A percentile compares a stretch with the other conserved stretches of the same genome.
Conservation (phyloP, 1,140 invertebrate genomes). For the Pseudomyrmex flavicornis region DNA sequence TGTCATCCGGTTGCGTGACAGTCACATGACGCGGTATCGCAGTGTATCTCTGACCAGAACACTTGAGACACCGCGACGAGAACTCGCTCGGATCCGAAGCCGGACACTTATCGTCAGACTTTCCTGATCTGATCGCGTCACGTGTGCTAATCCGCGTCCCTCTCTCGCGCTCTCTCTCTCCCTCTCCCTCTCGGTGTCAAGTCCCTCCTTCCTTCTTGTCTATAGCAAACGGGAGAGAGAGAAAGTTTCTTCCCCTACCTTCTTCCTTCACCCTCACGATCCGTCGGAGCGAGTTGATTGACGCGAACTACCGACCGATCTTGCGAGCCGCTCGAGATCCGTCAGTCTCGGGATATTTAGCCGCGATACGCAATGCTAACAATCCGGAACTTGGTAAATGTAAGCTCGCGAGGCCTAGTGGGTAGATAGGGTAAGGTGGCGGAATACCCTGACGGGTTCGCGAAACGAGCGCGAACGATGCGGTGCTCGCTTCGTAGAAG, state of each 20-base stretch:
- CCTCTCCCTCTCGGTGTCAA: constrained; percentile 53
- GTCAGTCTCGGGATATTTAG: not conserved
- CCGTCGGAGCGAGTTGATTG: constrained; percentile 27
- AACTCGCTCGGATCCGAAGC: not conserved
- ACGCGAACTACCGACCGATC: not conserved
- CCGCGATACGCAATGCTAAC: not conserved
- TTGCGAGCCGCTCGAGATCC: not conserved
- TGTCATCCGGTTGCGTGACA: constrained; percentile 31
- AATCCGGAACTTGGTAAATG: not conserved
- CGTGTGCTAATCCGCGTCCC: constrained; percentile 71
- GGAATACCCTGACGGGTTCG: constrained; percentile 19
- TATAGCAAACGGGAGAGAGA: constrained; percentile 20
- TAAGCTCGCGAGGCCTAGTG: constrained; percentile 21
- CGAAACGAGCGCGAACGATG: constrained; percentile 63
- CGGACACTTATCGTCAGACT: constrained; percentile 22
- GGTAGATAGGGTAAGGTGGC: not conserved
- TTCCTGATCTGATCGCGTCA: constrained; percentile 66
- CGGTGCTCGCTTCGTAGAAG: constrained; percentile 80
- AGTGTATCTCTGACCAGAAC: constrained; percentile 12
- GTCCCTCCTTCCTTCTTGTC: constrained; percentile 47
- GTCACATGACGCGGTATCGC: constrained; percentile 23
- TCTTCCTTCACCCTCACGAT: constrained; percentile 33
- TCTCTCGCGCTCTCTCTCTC: constrained; percentile 61
- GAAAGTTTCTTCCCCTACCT: constrained; percentile 45
- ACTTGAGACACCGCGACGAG: not conserved